These are phyloP conservation scores for Lasioglossum pauxillum DNA, from an alignment of 2,888 invertebrate species.

Conservation along the genomic window DNA sequence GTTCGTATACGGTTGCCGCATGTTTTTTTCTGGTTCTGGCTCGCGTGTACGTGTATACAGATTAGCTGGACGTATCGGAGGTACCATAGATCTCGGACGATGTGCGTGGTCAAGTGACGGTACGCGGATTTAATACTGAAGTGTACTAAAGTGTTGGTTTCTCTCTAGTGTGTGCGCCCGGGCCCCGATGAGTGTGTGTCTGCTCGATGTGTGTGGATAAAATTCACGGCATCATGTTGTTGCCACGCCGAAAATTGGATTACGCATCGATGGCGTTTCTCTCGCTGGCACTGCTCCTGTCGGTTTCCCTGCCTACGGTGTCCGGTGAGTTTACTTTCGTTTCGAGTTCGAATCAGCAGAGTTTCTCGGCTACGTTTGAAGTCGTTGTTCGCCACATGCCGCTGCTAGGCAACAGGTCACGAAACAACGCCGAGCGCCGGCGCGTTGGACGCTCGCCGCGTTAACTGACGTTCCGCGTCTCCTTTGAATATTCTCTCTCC, in stretches of 20 bases:
- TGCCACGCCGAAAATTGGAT: slow-evolving; percentile 82
- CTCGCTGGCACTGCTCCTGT: slow-evolving; percentile 68
- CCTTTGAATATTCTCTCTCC: slow-evolving; percentile 43
- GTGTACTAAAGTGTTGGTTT: slow-evolving; percentile 68
- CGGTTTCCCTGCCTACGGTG: slow-evolving; percentile 63
- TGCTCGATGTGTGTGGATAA: slow-evolving; percentile 76
- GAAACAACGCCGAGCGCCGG: slow-evolving; percentile 78
- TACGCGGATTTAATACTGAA: slow-evolving; percentile 62
- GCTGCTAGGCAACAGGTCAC: slow-evolving; percentile 82
- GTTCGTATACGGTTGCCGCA: slow-evolving; percentile 78
- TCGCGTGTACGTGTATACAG: slow-evolving; percentile 72
- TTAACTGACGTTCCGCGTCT: slow-evolving; percentile 47
- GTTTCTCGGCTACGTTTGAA: slow-evolving; percentile 37
- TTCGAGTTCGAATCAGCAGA: background rate
- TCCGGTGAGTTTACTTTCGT: slow-evolving; percentile 69
- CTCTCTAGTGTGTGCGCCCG: slow-evolving; percentile 78
- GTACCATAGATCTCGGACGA: slow-evolving; percentile 68
- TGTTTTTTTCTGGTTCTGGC: slow-evolving; percentile 73
- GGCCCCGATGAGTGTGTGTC: slow-evolving; percentile 82
- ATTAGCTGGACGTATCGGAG: slow-evolving; percentile 62
- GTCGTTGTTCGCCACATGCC: slow-evolving; percentile 59
- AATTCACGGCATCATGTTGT: slow-evolving; percentile 79
- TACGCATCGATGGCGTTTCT: slow-evolving; percentile 74
- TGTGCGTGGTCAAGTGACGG: slow-evolving; percentile 76
- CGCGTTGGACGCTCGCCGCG: slow-evolving; percentile 68